These are phyloP conservation scores for Dysidea cf. avara DNA, from an alignment of 37 sponge, comb jelly and placozoan species.

Conservation along the genomic window DNA sequence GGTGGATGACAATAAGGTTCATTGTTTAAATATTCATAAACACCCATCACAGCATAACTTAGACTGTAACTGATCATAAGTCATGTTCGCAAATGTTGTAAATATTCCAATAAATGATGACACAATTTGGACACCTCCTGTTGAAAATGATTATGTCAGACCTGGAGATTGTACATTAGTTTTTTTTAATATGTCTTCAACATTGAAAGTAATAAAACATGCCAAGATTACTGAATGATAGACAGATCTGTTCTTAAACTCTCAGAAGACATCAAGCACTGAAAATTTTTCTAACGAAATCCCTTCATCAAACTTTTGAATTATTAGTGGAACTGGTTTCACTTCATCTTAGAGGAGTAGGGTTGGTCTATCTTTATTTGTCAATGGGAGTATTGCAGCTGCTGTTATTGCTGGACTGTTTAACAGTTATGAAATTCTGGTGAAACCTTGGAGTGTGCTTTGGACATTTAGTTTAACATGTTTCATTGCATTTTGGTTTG, in stretches of 20 bases:
- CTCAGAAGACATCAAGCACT: not conserved
- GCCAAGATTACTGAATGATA: no score
- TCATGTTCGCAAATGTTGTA: conserved; percentile 47
- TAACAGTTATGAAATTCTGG: not conserved
- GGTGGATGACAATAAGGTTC: no score
- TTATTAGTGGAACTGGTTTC: no score
- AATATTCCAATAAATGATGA: conserved; percentile 30
- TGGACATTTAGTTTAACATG: conserved; percentile 13
- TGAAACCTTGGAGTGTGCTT: conserved; percentile 17
- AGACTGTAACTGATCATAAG: conserved; percentile 57
- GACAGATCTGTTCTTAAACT: conserved; percentile 16
- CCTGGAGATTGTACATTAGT: conserved; percentile 15
- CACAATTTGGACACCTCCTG: conserved; percentile 26
- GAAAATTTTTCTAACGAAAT: conserved; percentile 6
- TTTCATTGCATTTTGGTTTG: conserved; percentile 24
- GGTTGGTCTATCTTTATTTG: no score
- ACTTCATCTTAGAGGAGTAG: no score
- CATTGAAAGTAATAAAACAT: conserved; percentile 45
- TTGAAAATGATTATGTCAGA: conserved; percentile 1
- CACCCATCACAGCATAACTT: conserved; percentile 1
- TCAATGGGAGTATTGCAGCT: no score
- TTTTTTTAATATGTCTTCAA: conserved; percentile 45
- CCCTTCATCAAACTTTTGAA: conserved; percentile 20
- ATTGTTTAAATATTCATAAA: no score
- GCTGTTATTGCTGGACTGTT: no score